A percentile compares a stretch with the other conserved stretches of the same genome.
Conservation (phyloP, 2,797 vertebrate species). For the Myotis pilosus region DNA sequence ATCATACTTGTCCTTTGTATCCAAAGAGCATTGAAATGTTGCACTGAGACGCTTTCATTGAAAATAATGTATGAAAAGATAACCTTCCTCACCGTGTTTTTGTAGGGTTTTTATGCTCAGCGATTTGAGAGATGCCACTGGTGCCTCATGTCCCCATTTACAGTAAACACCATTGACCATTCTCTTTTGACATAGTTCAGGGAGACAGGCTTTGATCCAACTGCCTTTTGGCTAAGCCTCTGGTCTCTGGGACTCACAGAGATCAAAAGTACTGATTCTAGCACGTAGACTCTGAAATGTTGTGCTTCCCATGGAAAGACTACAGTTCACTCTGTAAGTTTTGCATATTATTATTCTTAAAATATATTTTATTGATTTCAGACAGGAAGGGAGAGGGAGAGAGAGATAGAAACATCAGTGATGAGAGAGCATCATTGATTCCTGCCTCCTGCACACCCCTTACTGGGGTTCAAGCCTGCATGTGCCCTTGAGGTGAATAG, state of each 20-base stretch:
- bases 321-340: background rate
- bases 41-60: background rate
- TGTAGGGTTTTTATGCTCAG: background rate
- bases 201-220: conserved; percentile 67
- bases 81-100: background rate
- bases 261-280: conserved; percentile 72
- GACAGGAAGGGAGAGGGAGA: too few relatives aligned
- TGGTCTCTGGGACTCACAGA: conserved; percentile 58
- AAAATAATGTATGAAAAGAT: conserved; percentile 22
- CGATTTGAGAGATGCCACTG: conserved; percentile 4
- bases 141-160: conserved; percentile 36
- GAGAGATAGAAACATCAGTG: too few relatives aligned
- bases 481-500: too few relatives aligned
- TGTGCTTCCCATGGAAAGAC: background rate
- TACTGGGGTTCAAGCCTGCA: too few relatives aligned
- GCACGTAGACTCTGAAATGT: conserved; percentile 61
- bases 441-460: too few relatives aligned
- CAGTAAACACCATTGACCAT: conserved; percentile 69
- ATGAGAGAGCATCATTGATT: too few relatives aligned
- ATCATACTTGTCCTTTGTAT: background rate
- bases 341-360: background rate
- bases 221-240: conserved; percentile 69
- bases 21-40: background rate
- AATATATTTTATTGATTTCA: too few relatives aligned
- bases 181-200: conserved; percentile 64